Evolutionary conservation across 2,888 invertebrate species (phyloP).

Genomic region (Pachliopta kotzebuea): DNA sequence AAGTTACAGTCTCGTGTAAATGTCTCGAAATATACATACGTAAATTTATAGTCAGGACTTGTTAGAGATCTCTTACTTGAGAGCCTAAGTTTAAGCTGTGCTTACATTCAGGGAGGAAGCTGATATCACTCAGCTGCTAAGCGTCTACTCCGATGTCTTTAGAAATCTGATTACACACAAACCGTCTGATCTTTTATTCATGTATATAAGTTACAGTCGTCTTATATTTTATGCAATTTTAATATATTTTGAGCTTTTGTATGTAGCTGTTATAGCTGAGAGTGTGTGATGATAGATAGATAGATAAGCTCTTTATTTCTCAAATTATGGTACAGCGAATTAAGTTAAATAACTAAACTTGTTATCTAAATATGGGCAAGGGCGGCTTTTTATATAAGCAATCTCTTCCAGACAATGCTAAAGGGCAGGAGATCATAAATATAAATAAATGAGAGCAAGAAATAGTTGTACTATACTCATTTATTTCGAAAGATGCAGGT

Average conservation of each 20-base stretch:
- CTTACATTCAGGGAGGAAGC: slow-evolving; percentile 25
- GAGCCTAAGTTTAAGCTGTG: slow-evolving; percentile 21
- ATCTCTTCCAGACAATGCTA: no score
- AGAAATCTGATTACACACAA: slow-evolving; percentile 22
- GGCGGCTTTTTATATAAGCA: no score
- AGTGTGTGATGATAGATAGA: not conserved
- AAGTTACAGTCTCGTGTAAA: not conserved
- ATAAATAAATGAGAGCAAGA: no score
- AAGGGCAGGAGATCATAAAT: no score
- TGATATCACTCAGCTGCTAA: slow-evolving; percentile 26
- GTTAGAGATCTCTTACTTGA: slow-evolving; percentile 19
- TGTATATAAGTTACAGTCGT: slow-evolving; percentile 3
- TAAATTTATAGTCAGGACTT: slow-evolving; percentile 2
- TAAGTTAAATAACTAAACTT: no score
- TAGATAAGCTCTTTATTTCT: no score
- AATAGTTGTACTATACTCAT: no score
- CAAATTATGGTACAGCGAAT: no score
- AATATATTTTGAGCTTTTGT: slow-evolving; percentile 2
- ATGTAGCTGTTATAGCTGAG: not conserved
- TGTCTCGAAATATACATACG: not conserved
- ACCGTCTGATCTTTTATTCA: slow-evolving; percentile 19
- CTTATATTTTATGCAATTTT: not conserved
- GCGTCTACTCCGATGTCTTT: slow-evolving; percentile 21
- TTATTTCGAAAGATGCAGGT: no score
- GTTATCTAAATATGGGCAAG: no score